Base-by-base conservation (phyloP, 2,888 invertebrate species). In the Oegoconia quadripuncta region DNA sequence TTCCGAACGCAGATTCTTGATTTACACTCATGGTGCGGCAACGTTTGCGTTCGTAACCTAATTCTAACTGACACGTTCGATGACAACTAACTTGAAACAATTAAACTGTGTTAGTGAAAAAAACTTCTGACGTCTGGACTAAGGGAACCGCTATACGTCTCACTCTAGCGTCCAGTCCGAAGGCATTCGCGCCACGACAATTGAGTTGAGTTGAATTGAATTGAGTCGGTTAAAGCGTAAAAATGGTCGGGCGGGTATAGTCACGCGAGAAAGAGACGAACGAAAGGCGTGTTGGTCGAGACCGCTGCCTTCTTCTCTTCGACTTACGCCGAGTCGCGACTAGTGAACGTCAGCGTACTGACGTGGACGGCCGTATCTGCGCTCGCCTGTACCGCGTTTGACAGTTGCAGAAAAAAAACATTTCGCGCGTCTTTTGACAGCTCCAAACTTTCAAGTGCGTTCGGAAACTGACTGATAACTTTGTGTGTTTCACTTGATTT, bases 121-220 rank as follows among this genome's bases (percentile, higher is more conserved):
- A 72, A 54, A 66, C 50, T 60, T 59, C 34, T 43, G 50, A 42
- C 38, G 46, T 52, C 57, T 74, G 69, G 72, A 67, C 70, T 70
- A 59, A 68, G 61, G 61, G 64, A 55, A 74, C 60, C 64, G 69
- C 74, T 76, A 73, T 80, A 73, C 61, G 72, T 86, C 86, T 79
- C 82, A 70, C 84, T 87, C 84, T 84, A 81, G 75, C 84, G 84
- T 81, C 84, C 84, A 75, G 75, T 74, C 59, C 67, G 69, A 84
- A 86, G 86, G 84, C 80, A 77, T 78, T 86, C 72, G 80, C 77
- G 80, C 77, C 68, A 83, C 82, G 86, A 86, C 83, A 84, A 86
- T 86, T 84, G 84, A 86, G 86, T 86, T 86, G 84, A 84, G 83
- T 87, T 86, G 84, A 86, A 86, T 87, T 86, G 82, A 83, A 84